Evolutionary conservation across 2,113 vertebrate genomes (phyloP).

Genomic region (Lophotis ruficrista): DNA sequence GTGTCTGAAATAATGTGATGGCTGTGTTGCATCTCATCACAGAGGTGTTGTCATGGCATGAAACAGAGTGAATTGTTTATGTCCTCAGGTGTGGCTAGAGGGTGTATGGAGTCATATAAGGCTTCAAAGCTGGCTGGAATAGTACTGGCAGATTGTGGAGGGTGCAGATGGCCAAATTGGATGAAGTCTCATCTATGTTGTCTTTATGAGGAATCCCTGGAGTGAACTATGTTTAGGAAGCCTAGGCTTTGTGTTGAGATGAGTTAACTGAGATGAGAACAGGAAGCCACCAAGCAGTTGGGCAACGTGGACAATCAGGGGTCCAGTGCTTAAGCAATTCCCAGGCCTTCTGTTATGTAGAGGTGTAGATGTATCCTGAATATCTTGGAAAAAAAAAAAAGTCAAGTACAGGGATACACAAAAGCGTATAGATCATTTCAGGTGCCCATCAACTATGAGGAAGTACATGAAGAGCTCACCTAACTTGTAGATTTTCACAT

Average conservation of each 20-base stretch:
- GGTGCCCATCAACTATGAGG: not conserved
- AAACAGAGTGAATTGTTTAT: not conserved
- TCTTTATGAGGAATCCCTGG: not conserved
- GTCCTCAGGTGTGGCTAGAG: not conserved
- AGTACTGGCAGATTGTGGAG: not conserved
- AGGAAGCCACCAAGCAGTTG: not conserved
- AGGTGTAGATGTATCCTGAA: not conserved
- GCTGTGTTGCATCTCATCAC: not conserved
- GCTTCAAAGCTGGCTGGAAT: not conserved
- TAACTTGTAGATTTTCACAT: not conserved
- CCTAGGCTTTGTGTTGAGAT: not conserved
- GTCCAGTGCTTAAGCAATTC: not conserved
- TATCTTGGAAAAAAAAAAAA: not conserved
- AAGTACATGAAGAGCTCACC: not conserved
- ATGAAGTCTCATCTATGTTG: not conserved
- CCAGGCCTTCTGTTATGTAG: not conserved
- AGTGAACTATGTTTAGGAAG: not conserved
- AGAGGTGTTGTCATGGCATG: not conserved
- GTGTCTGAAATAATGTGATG: not conserved
- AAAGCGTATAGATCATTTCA: not conserved
- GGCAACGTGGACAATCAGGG: too few relatives aligned
- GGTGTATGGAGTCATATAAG: not conserved
- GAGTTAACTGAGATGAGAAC: not conserved
- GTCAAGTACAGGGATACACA: not conserved
- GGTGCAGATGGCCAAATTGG: not conserved